Conservation (phyloP, 2,797 vertebrate species). For the Neoniphon sammara region DNA sequence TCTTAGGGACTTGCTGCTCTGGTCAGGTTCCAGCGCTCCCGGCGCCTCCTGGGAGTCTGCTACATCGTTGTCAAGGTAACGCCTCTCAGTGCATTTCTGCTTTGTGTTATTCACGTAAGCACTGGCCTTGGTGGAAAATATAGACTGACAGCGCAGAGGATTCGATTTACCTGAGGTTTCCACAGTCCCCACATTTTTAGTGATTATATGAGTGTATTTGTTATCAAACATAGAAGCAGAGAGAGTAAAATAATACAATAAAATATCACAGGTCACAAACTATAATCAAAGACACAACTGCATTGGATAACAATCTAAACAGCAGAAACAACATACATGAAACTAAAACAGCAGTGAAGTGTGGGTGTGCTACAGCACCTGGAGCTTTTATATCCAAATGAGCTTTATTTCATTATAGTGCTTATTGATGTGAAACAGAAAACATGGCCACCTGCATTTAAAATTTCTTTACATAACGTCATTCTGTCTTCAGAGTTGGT, state of each 20-base stretch:
- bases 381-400: background rate
- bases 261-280: background rate
- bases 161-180: background rate
- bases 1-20: constrained; percentile 93
- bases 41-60: constrained; percentile 96
- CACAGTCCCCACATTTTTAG: background rate
- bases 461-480: background rate
- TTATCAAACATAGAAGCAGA: background rate
- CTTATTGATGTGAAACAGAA: background rate
- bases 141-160: background rate
- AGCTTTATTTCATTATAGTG: background rate
- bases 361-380: background rate
- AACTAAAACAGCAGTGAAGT: background rate
- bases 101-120: constrained; percentile 6
- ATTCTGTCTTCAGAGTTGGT: background rate
- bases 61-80: constrained; percentile 99
- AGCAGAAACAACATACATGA: background rate
- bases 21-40: constrained; percentile 96
- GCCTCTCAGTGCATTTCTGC: constrained; percentile 10
- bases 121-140: constrained; percentile 2
- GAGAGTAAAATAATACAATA: background rate
- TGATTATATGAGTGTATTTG: constrained; percentile 4
- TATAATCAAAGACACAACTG: background rate
- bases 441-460: background rate
- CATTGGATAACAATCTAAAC: background rate